phyloP scores from a whole-genome alignment of 2,797 vertebrate species.

The Oreonectes daqikongensis region DNA sequence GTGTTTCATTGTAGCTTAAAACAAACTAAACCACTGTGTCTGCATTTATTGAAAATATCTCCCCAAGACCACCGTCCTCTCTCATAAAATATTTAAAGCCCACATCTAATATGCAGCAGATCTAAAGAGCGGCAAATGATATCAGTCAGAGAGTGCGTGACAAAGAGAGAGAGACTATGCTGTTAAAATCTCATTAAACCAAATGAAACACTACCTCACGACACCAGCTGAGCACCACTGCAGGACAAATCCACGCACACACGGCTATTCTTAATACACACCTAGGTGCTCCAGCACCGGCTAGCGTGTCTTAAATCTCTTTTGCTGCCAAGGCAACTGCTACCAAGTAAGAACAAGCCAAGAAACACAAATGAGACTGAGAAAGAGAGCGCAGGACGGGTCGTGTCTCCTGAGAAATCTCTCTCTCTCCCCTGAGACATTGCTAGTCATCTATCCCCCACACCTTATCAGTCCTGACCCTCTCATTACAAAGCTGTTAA shows the following conservation, averaged over 20 bases:
- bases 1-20: neutral
- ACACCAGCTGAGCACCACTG: conserved; percentile 77
- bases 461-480: conserved; percentile 64
- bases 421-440: conserved; percentile 66
- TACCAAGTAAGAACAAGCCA: conserved; percentile 62
- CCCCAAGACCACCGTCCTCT: conserved; percentile 13
- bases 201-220: conserved; percentile 74
- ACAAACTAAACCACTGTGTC: neutral
- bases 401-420: conserved; percentile 50
- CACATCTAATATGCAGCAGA: conserved; percentile 57
- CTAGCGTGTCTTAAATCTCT: conserved; percentile 55
- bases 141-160: conserved; percentile 15
- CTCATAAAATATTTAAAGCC: conserved; percentile 70
- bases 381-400: conserved; percentile 52
- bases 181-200: conserved; percentile 81
- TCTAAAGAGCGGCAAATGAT: conserved; percentile 68
- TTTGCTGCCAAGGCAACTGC: conserved; percentile 74
- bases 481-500: conserved; percentile 76
- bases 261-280: conserved; percentile 63
- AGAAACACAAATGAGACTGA: conserved; percentile 57
- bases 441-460: conserved; percentile 65
- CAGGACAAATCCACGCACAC: conserved; percentile 64
- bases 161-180: conserved; percentile 55
- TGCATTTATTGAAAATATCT: neutral
- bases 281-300: conserved; percentile 50